phyloP scores from a whole-genome alignment of 2,888 invertebrate genomes.

The Lydus trimaculatus region DNA sequence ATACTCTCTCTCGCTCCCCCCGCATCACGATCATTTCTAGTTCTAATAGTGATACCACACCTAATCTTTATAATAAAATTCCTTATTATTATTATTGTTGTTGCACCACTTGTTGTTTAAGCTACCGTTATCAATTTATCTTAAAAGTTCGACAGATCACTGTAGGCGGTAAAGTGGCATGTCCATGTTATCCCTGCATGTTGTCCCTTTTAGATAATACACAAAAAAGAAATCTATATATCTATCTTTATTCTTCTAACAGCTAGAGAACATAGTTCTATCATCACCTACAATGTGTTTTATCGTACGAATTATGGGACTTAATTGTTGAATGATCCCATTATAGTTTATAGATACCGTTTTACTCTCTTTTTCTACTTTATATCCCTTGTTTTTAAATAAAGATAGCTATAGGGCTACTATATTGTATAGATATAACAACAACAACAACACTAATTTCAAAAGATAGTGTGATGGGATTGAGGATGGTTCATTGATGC shows the following conservation, averaged over 20 bases:
- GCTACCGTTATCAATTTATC: constrained; percentile 4
- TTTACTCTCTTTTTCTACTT: no score
- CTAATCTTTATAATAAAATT: background rate
- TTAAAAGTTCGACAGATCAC: background rate
- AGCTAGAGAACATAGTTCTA: background rate
- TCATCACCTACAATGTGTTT: background rate
- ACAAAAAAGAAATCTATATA: background rate
- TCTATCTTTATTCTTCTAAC: background rate
- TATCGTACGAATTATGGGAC: background rate
- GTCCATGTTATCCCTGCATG: constrained; percentile 2
- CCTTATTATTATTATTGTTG: background rate
- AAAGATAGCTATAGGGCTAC: background rate
- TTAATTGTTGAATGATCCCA: constrained; percentile 5
- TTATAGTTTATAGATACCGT: background rate
- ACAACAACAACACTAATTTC: constrained; percentile 1
- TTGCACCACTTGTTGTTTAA: background rate
- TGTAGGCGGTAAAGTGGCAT: constrained; percentile 8
- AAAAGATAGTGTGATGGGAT: constrained; percentile 6
- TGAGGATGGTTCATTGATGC: constrained; percentile 4
- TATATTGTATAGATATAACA: background rate
- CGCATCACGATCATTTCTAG: no score
- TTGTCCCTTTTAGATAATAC: background rate
- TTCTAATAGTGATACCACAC: no score
- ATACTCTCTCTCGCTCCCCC: background rate
- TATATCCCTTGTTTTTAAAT: background rate